These are phyloP conservation scores for Hirundo rustica DNA, from an alignment of 2,797 vertebrate species.

Conservation along the genomic window DNA sequence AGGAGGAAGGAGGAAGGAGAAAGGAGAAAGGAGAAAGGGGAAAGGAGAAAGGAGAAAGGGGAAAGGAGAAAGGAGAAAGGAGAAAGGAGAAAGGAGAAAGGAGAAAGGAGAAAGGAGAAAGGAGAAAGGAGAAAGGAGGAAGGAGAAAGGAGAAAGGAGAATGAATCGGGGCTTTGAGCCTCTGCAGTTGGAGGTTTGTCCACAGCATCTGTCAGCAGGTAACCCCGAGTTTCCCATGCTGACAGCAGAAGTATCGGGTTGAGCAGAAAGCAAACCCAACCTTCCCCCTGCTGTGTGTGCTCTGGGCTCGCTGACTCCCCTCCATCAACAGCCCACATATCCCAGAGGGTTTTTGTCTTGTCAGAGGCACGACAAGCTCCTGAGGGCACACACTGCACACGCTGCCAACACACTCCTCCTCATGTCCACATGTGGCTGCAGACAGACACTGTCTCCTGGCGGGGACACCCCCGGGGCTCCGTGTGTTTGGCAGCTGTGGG, in stretches of 20 bases:
- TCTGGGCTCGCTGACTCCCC: background rate
- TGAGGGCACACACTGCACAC: background rate
- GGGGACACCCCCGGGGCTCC: background rate
- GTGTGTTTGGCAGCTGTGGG: rapidly evolving
- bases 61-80: background rate
- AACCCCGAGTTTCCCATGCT: rapidly evolving
- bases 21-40: too few species aligned
- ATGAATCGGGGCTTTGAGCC: background rate
- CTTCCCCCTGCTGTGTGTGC: background rate
- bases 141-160: background rate
- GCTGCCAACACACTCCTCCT: background rate
- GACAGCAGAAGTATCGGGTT: background rate
- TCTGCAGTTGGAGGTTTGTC: background rate
- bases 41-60: background rate
- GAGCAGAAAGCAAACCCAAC: background rate
- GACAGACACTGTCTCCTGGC: background rate
- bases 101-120: background rate
- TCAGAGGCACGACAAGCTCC: background rate
- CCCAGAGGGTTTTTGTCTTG: background rate
- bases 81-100: background rate
- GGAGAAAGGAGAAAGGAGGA: background rate
- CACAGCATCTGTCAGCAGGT: background rate
- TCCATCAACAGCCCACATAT: background rate
- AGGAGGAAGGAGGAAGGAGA: background rate
- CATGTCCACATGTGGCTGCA: background rate